A percentile compares a stretch with the other conserved stretches of the same genome.
Evolutionary conservation across 2,888 invertebrate species (phyloP).

Genomic region (Steinernema carpocapsae): DNA sequence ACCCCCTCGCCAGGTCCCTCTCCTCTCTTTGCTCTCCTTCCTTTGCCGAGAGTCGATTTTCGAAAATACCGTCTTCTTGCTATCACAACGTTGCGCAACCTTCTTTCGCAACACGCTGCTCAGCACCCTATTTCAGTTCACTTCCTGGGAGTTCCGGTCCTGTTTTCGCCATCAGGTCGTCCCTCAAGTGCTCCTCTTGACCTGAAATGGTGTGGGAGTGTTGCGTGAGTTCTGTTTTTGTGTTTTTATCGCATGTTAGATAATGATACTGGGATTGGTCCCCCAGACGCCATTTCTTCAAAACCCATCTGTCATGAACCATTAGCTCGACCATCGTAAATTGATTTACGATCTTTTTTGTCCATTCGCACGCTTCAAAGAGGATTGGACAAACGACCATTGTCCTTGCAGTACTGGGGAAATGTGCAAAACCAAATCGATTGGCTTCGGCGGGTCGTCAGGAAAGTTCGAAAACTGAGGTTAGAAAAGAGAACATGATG

Average conservation of each 20-base stretch:
- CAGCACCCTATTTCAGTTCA: too few species aligned
- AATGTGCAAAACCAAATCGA: constrained; percentile 6
- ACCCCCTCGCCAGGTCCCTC: too few species aligned
- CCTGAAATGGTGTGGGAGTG: too few species aligned
- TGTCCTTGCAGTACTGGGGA: neutral
- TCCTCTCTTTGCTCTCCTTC: too few species aligned
- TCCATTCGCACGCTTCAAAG: neutral
- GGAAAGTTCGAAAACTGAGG: too few species aligned
- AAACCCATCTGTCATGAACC: constrained; percentile 11
- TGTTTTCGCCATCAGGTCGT: neutral
- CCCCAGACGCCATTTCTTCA: neutral
- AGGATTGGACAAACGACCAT: neutral
- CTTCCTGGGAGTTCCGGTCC: neutral
- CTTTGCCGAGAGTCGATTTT: too few species aligned
- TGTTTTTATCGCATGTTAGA: too few species aligned
- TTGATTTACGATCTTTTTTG: neutral
- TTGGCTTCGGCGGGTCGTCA: neutral
- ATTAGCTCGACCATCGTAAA: neutral
- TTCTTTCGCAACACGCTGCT: neutral
- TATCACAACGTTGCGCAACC: neutral
- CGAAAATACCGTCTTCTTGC: neutral
- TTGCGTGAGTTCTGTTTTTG: too few species aligned
- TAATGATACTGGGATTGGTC: too few species aligned
- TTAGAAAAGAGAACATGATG: too few species aligned
- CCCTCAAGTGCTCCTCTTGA: neutral